phyloP scores from a whole-genome alignment of 2,888 invertebrate genomes.

The Loripinus fragilis region DNA sequence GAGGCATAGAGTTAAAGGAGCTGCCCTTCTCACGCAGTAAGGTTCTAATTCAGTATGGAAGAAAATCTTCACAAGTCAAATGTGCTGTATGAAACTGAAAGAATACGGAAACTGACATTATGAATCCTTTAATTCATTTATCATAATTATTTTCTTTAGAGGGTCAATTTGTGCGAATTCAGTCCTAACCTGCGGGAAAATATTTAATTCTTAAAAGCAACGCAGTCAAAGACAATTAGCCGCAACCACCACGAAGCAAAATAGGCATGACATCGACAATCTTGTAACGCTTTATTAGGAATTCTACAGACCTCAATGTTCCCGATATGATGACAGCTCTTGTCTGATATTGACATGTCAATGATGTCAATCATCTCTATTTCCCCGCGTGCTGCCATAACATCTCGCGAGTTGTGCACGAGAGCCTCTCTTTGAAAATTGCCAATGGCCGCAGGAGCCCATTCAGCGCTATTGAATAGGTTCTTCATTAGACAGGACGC shows the following conservation, averaged over 20 bases:
- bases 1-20: too few relatives aligned
- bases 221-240: slow-evolving; percentile 12
- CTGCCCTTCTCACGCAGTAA: too few relatives aligned
- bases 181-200: slow-evolving; percentile 37
- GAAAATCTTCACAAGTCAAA: too few relatives aligned
- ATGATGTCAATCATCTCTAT: slow-evolving; percentile 52
- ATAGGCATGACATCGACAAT: slow-evolving; percentile 60
- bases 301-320: not conserved
- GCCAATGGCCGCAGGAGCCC: slow-evolving; percentile 28
- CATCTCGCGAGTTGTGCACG: slow-evolving; percentile 28
- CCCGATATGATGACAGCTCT: slow-evolving; percentile 39
- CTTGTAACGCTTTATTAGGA: slow-evolving; percentile 44
- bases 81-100: too few relatives aligned
- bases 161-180: slow-evolving; percentile 60
- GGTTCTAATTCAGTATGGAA: too few relatives aligned
- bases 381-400: slow-evolving; percentile 29
- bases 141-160: slow-evolving; percentile 60
- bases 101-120: not conserved
- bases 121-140: slow-evolving; percentile 36
- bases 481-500: slow-evolving; percentile 50
- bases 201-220: slow-evolving; percentile 48
- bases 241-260: slow-evolving; percentile 29
- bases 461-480: slow-evolving; percentile 42
- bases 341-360: slow-evolving; percentile 51
- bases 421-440: slow-evolving; percentile 48